Evolutionary conservation across 2,888 invertebrate genomes (phyloP), one percentile per base, ranked within the genome.

Genomic region (Panopea generosa): DNA sequence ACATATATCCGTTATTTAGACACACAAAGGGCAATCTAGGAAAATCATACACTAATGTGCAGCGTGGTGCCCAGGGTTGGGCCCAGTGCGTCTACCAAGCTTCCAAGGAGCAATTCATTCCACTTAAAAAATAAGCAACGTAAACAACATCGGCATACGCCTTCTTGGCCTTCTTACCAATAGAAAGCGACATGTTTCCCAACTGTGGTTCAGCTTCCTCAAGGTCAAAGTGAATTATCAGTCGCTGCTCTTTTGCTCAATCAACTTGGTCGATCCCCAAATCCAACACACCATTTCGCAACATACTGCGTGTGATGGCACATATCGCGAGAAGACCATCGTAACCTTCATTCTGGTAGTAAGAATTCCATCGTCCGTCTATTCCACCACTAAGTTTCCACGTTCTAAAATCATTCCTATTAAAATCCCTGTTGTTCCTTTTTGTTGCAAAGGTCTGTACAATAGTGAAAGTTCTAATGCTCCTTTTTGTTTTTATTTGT

Each of bases 381-480:
- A 62, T 22, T 1, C 62, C 62, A 22, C 40, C 50, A 38, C 20
- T 38, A 3, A 62, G 62, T 9, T 52, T 33, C 62, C 62, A 62
- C 22, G 62, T 22, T 7, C 24, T 33, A 27, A 62, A 62, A 3
- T 52, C 24, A 18, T 9, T 24, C 14, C 29, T 33, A 11, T 62
- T 24, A 22, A 62, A 62, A 14, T 29, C 29, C 9, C 18, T 11
- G 14, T 33, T 33, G 18, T 52, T 24, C 52, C 18, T 33, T 16
- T 62, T 62, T 33, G 50, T 29, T 11, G 62, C 62, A 38, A 40
- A 52, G 1, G 62, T 52, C 38, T 62, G 49, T 14, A 50, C 62
- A 38, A 62, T 62, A 1, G 50, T 33, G 49, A 61, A 61, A n/a
- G 47, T 49, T n/a, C 33, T 29, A 2, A 61, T 49, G 2, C 49